phyloP scores from a whole-genome alignment of 2,113 vertebrate genomes.

The Copsychus sechellarum region DNA sequence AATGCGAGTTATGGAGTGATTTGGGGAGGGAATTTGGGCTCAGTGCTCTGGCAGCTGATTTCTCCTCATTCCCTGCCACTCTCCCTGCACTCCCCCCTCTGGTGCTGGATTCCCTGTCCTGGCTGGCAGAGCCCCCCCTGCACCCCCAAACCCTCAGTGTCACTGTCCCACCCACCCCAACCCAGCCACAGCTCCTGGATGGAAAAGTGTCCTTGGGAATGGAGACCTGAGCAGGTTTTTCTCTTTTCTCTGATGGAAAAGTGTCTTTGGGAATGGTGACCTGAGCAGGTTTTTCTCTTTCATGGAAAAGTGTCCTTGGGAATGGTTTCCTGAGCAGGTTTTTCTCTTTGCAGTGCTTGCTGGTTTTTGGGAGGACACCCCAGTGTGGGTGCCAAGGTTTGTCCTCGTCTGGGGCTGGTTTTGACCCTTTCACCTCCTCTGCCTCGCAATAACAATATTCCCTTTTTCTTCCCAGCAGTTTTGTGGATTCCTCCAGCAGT shows the following conservation, averaged over 20 bases:
- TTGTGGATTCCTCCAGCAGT: constrained; percentile 47
- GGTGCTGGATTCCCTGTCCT: neutral
- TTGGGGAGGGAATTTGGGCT: neutral
- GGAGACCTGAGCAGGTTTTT: too few species aligned
- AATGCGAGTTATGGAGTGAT: neutral
- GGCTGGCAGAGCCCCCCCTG: neutral
- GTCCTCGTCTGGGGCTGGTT: neutral
- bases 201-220: too few species aligned
- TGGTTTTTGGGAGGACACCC: neutral
- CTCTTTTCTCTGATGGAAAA: too few species aligned
- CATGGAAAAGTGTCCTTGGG: too few species aligned
- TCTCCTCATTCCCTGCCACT: neutral
- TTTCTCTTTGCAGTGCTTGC: neutral
- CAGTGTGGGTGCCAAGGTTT: neutral
- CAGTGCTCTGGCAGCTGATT: neutral
- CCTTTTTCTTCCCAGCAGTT: constrained; percentile 53
- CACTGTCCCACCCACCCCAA: too few species aligned
- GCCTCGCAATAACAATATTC: constrained; percentile 29
- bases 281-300: too few species aligned
- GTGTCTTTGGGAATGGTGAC: too few species aligned
- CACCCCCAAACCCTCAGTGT: too few species aligned
- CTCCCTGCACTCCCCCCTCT: neutral
- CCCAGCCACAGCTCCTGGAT: neutral
- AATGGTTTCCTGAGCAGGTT: neutral
- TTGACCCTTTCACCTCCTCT: neutral